Evolutionary conservation across 1,140 invertebrate genomes (phyloP).

Genomic region (Zaprionus lachaisei): DNA sequence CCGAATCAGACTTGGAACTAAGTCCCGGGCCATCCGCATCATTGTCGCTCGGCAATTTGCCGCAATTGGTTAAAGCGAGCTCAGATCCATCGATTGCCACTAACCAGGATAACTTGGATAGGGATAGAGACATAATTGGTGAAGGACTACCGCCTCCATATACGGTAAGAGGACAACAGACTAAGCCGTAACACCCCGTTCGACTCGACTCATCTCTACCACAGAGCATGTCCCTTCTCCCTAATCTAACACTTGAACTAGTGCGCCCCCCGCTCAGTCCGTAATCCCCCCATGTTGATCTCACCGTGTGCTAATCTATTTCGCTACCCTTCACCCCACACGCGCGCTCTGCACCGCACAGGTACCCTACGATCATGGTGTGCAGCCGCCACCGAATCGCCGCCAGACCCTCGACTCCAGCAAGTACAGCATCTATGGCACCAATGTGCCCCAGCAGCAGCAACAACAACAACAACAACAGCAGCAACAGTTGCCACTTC

Average conservation of each 20-base stretch:
- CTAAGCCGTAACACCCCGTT: constrained; percentile 10
- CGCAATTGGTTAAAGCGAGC: constrained; percentile 92
- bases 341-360: constrained; percentile 55
- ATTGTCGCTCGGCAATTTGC: constrained; percentile 86
- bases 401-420: constrained; percentile 79
- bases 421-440: constrained; percentile 77
- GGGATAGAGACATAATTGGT: constrained; percentile 86
- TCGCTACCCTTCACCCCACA: constrained; percentile 51
- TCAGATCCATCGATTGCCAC: constrained; percentile 92
- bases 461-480: constrained; percentile 24
- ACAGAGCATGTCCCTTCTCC: constrained; percentile 48
- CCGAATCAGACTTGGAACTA: constrained; percentile 96
- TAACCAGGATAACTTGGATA: constrained; percentile 87
- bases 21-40: constrained; percentile 89
- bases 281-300: constrained; percentile 20
- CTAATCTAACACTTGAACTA: neutral
- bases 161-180: constrained; percentile 87
- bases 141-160: constrained; percentile 90
- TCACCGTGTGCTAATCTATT: constrained; percentile 64
- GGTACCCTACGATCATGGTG: constrained; percentile 80
- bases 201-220: neutral
- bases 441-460: constrained; percentile 49
- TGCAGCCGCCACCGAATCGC: constrained; percentile 65
- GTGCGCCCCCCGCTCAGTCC: constrained; percentile 3
- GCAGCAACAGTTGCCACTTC: constrained; percentile 10